phyloP scores from a whole-genome alignment of 2,888 invertebrate genomes.

The Drosophila nr. perissopoda region DNA sequence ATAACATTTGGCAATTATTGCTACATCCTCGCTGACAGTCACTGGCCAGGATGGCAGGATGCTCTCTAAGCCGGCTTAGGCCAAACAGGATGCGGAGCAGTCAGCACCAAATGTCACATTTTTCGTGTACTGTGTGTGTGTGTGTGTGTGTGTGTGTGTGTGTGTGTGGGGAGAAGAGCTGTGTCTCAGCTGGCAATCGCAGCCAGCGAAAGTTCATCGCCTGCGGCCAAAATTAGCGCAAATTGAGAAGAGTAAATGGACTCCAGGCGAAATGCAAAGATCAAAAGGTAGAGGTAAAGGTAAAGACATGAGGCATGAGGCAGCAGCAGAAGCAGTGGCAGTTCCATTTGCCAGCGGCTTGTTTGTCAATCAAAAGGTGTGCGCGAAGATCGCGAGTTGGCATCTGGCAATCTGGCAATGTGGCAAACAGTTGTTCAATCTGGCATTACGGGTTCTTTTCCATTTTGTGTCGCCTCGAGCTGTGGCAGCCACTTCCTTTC shows the following conservation, averaged over 20 bases:
- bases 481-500: conserved; percentile 66
- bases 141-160: neutral
- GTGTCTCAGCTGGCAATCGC: conserved; percentile 54
- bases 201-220: conserved; percentile 58
- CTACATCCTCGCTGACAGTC: conserved; percentile 75
- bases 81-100: conserved; percentile 39
- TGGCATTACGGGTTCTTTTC: conserved; percentile 4
- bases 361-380: conserved; percentile 70
- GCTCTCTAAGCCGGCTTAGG: conserved; percentile 71
- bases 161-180: conserved; percentile 8
- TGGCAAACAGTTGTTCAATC: conserved; percentile 7
- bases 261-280: conserved; percentile 17
- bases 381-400: conserved; percentile 57
- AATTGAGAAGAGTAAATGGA: conserved; percentile 32
- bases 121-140: neutral
- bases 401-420: conserved; percentile 49
- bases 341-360: conserved; percentile 45
- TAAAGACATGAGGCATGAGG: neutral
- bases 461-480: conserved; percentile 28
- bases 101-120: conserved; percentile 16
- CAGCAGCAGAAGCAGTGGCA: conserved; percentile 24
- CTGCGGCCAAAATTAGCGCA: conserved; percentile 53
- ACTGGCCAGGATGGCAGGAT: conserved; percentile 51
- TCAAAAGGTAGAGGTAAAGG: conserved; percentile 9
- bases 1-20: conserved; percentile 81